Base-by-base conservation (phyloP, 2,113 vertebrate species). In the Melanostigma gelatinosum region DNA sequence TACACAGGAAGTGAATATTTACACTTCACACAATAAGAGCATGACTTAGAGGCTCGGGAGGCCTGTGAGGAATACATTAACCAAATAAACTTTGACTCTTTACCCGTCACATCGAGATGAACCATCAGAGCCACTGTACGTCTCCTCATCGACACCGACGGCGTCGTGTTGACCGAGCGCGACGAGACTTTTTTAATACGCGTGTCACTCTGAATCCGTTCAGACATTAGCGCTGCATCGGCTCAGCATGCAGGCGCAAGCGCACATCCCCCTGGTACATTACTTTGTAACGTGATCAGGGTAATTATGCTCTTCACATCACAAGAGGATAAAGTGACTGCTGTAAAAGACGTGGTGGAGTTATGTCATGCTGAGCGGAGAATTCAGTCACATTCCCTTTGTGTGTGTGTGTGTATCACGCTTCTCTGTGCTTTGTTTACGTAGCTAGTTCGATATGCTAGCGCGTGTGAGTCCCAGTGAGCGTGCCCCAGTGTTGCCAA, bases 181-280 rank as follows among this genome's bases (percentile, higher is more conserved):
- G 65, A 82, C 75, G 68, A 40, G 74, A 48, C 67, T 75, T 76
- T 70, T 75, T 76, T 70, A 72, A 64, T 48, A 29, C 0, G 22
- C 8, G 2, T 32, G 89, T 82, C 89, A 60, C 54, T 87, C 71
- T 34, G 24, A 75, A 77, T 90, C 46, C 74, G 38, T 79, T 57
- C 70, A 66, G 44, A 34, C 29, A 73, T 79, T 73, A 66, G 18
- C 63, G 4, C 52, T 7, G 58, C 13, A 6, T 6, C 6, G 42
- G 2, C n/a, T 27, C 22, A 24, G 3, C n/a, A 6, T 64, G 40
- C 12, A 6, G 27, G 24, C 16, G 6, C 22, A 29, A 0, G 24
- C 15, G 15, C 58, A 34, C 32, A 8, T 9, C 29, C 32, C 61
- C 61, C 61, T 22, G 61, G 20, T 63, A n/a, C 54, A 40, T 20